phyloP scores from a whole-genome alignment of 2,888 invertebrate species.

The Homarus gammarus region DNA sequence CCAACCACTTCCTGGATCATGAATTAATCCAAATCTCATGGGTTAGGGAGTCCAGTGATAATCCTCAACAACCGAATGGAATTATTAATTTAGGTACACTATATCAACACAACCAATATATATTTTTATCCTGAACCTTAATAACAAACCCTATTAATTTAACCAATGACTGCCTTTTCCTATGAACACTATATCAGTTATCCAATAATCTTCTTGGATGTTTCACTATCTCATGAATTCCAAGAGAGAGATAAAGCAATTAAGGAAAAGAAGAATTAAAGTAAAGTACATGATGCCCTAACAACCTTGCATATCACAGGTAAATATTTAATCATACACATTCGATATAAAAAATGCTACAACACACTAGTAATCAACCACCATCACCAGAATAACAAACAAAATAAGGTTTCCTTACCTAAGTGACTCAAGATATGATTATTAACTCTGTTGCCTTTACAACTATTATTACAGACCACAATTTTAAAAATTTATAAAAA shows the following conservation, averaged over 20 bases:
- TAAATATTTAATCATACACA: constrained; percentile 40
- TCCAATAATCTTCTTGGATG: too few species aligned
- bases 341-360: constrained; percentile 46
- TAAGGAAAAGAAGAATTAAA: constrained; percentile 9
- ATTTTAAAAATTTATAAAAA: constrained; percentile 5
- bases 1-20: too few species aligned
- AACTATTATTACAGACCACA: not conserved
- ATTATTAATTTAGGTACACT: too few species aligned
- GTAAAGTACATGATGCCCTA: constrained; percentile 51
- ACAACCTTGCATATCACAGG: constrained; percentile 63
- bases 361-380: constrained; percentile 24
- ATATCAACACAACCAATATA: too few species aligned
- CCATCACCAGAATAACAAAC: constrained; percentile 46
- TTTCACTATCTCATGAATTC: too few species aligned
- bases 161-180: too few species aligned
- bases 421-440: not conserved
- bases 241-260: not conserved
- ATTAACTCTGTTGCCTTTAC: not conserved
- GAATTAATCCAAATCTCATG: too few species aligned
- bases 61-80: too few species aligned
- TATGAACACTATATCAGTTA: too few species aligned
- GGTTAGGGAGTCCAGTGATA: too few species aligned
- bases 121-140: too few species aligned
- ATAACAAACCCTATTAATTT: too few species aligned
- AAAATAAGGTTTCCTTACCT: not conserved